Percentiles rank a stretch among this genome's conserved stretches.
Conservation (phyloP, 2,797 vertebrate genomes). For the Notamacropus eugenii region DNA sequence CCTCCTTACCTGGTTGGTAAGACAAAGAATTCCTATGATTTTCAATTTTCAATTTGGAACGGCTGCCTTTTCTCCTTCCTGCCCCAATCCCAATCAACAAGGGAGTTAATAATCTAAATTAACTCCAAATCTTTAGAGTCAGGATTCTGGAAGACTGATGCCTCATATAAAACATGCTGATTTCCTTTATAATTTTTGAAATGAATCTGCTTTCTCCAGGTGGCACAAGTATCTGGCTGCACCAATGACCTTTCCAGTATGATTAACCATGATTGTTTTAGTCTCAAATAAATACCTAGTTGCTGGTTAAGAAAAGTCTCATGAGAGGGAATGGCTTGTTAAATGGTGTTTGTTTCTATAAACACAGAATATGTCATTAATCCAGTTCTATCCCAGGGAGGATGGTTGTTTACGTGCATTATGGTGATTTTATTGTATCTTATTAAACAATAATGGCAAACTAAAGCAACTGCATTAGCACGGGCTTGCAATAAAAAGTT, state of each 20-base stretch:
- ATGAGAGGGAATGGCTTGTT: conserved; percentile 47
- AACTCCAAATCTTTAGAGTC: conserved; percentile 42
- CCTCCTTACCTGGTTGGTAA: conserved; percentile 10
- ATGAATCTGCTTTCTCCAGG: conserved; percentile 27
- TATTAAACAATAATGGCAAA: conserved; percentile 68
- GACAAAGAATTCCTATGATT: conserved; percentile 28
- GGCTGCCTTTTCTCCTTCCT: conserved; percentile 39
- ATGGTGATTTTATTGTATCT: conserved; percentile 63
- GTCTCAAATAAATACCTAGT: conserved; percentile 66
- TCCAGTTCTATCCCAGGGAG: conserved; percentile 68
- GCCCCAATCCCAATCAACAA: conserved; percentile 36
- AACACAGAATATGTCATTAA: conserved; percentile 67
- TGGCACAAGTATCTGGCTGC: conserved; percentile 40
- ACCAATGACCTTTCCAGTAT: conserved; percentile 66
- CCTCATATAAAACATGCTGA: conserved; percentile 16
- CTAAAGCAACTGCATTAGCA: conserved; percentile 63
- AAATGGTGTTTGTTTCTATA: conserved; percentile 72
- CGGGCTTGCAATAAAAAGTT: conserved; percentile 69
- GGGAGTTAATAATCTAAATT: conserved; percentile 65
- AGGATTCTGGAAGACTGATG: conserved; percentile 8
- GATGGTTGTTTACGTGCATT: conserved; percentile 48
- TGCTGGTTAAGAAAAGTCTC: conserved; percentile 60
- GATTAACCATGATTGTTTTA: conserved; percentile 65
- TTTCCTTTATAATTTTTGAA: conserved; percentile 59
- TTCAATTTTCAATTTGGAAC: conserved; percentile 49